Evolutionary conservation across 2,797 vertebrate species (phyloP).

Genomic region (Craterocephalus amniculus): DNA sequence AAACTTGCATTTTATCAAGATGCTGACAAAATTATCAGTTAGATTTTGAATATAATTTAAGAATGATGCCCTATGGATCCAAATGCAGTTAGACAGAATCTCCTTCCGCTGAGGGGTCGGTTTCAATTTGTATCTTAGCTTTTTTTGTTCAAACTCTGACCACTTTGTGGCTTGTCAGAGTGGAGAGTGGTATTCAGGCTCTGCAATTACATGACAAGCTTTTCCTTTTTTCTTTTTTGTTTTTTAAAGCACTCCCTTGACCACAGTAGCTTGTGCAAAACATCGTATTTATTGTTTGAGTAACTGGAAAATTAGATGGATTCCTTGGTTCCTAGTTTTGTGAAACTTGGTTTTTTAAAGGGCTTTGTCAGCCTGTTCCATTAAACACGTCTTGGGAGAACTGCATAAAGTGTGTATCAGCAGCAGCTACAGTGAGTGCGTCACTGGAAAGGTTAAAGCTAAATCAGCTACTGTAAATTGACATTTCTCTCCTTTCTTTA

Average conservation of each 20-base stretch:
- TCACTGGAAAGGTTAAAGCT: background rate
- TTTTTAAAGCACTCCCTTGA: constrained; percentile 42
- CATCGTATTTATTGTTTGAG: constrained; percentile 64
- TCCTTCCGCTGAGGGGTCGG: background rate
- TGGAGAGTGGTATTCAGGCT: constrained; percentile 36
- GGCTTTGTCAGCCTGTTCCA: constrained; percentile 51
- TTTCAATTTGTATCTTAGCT: constrained; percentile 34
- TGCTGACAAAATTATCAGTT: background rate
- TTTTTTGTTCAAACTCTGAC: constrained; percentile 24
- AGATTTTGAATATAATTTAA: background rate
- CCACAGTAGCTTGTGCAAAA: constrained; percentile 44
- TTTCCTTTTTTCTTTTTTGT: constrained; percentile 49
- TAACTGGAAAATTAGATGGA: constrained; percentile 52
- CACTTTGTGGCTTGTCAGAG: constrained; percentile 36
- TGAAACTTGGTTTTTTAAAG: constrained; percentile 32
- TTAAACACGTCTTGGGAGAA: constrained; percentile 27
- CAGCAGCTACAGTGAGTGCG: background rate
- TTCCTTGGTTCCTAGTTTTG: constrained; percentile 30
- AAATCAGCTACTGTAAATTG: too few species aligned
- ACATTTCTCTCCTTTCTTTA: background rate
- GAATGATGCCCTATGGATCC: background rate
- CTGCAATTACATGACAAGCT: constrained; percentile 71
- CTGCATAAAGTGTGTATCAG: constrained; percentile 4
- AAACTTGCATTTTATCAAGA: too few species aligned
- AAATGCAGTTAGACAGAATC: constrained; percentile 1